phyloP scores from a whole-genome alignment of 2,113 vertebrate genomes.

The Marcusenius ussheri region DNA sequence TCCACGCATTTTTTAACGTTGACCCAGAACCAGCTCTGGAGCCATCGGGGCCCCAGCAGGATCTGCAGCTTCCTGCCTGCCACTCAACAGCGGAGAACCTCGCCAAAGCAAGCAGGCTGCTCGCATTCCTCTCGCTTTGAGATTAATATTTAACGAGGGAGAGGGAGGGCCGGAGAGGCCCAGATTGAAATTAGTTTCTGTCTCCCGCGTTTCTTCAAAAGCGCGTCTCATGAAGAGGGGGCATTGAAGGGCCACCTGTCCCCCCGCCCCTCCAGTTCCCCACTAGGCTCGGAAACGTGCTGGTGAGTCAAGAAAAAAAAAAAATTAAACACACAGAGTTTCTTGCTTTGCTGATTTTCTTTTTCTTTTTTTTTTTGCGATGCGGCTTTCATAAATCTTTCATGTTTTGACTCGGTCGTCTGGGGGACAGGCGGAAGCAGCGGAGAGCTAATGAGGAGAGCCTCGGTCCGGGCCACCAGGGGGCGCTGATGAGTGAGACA shows the following conservation, averaged over 20 bases:
- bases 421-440: neutral
- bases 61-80: constrained; percentile 25
- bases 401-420: neutral
- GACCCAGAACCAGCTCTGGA: constrained; percentile 34
- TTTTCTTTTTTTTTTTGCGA: neutral
- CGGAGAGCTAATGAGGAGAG: constrained; percentile 28
- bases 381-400: constrained; percentile 11
- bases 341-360: neutral
- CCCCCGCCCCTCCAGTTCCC: constrained; percentile 14
- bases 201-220: constrained; percentile 37
- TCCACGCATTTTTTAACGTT: constrained; percentile 32
- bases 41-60: constrained; percentile 19
- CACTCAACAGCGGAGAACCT: constrained; percentile 29
- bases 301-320: constrained; percentile 16
- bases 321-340: neutral
- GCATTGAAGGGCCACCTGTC: neutral
- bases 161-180: constrained; percentile 19
- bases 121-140: neutral
- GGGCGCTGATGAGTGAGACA: neutral
- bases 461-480: neutral
- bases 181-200: constrained; percentile 30
- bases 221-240: constrained; percentile 1
- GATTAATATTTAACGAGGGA: constrained; percentile 17
- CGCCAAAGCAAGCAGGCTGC: constrained; percentile 3
- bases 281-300: constrained; percentile 36